Base-by-base conservation (phyloP, 2,888 invertebrate species). In the Erebia epiphron region DNA sequence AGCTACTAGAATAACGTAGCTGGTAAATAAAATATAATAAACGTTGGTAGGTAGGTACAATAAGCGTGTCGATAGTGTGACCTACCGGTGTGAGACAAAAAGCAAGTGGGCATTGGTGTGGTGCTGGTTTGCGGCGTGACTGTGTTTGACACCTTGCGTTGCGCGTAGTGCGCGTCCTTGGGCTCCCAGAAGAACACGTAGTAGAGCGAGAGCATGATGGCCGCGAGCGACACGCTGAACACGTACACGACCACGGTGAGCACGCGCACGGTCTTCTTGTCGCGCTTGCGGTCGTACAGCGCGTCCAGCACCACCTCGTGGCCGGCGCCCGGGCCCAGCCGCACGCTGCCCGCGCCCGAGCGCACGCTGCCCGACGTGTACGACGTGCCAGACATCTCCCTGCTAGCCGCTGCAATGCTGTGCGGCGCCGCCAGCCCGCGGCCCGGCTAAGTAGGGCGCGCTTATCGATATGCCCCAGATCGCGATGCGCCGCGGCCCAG, bases 131-230 rank as follows among this genome's bases (percentile, higher is more conserved):
- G 89, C 90, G 86, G 87, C 86, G 90, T 89, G 88, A 92, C 90
- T 82, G 85, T 90, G 87, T 90, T 89, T 84, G 90, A 85, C 89
- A 92, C 92, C 92, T 92, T 92, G 86, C 90, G 90, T 83, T 91
- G 91, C 84, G 90, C 90, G 81, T 92, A 90, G 69, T 90, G 92
- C 85, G 92, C 90, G 82, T 92, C 93, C 89, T 92, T 95, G 21
- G 98, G 98, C 89, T 98, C 96, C 98, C 98, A 98, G 86, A 98
- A 95, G 92, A 98, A 97, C 80, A 98, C 96, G 94, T 99, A 99
- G 94, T 98, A 99, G 67, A 98, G 95, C 14, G 98, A 98, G 76
- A 99, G 94, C 94, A 98, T 97, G 82, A 98, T 98, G 67, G 98
- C 98, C 21, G 98, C 98, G 83, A 98, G 94, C 60, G 98, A 98